A percentile compares a stretch with the other conserved stretches of the same genome.
phyloP scores from a whole-genome alignment of 92 coral and sea anemone genomes.

The Palythoa caribaeorum region DNA sequence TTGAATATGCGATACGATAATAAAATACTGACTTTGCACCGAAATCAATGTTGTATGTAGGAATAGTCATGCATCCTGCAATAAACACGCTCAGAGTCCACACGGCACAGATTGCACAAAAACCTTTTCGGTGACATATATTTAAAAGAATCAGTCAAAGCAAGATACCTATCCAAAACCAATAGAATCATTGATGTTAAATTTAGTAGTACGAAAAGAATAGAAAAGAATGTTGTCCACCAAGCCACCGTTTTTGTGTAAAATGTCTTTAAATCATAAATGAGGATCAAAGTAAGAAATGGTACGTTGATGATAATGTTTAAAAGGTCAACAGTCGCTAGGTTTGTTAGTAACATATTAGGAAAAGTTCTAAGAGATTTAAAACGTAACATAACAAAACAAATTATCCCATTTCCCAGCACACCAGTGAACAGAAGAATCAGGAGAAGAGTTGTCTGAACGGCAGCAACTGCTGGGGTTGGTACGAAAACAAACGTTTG shows the following conservation, averaged over 20 bases:
- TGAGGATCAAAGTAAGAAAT: neutral
- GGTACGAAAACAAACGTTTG: no score
- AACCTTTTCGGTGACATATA: no score
- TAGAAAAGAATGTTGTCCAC: neutral
- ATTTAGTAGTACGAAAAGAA: neutral
- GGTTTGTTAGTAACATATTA: neutral
- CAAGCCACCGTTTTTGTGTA: neutral
- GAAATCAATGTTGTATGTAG: neutral
- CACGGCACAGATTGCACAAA: neutral
- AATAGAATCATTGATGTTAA: neutral
- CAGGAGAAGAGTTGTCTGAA: neutral
- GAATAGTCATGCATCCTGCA: neutral
- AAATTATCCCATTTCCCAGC: neutral
- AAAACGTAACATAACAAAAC: neutral
- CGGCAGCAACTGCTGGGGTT: no score
- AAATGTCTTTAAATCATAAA: no score
- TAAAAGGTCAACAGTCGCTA: neutral
- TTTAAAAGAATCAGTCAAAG: neutral
- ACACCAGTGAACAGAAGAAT: neutral
- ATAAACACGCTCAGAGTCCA: neutral
- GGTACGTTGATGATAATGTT: no score
- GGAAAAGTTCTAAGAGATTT: neutral
- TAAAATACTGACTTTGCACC: neutral
- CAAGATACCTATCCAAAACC: conserved; percentile 3
- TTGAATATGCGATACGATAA: neutral